A percentile compares a stretch with the other conserved stretches of the same genome.
These are phyloP conservation scores for Pristionchus fissidentatus DNA, from an alignment of 2,888 invertebrate genomes.

Conservation along the genomic window DNA sequence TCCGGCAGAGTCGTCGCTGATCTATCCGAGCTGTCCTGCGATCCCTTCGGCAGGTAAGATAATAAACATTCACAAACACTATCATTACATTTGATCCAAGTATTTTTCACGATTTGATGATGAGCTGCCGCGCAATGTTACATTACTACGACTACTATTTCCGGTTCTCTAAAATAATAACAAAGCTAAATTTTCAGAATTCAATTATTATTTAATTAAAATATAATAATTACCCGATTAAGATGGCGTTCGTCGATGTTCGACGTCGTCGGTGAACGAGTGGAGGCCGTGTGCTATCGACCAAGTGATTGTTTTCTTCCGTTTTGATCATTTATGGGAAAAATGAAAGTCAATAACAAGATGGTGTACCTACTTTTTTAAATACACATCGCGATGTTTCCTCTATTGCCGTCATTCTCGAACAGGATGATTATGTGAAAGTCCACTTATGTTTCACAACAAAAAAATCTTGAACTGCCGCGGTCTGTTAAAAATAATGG, in stretches of 20 bases:
- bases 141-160: no score
- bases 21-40: background rate
- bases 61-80: no score
- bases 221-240: background rate
- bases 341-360: no score
- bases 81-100: no score
- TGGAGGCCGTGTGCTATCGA: conserved; percentile 14
- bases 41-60: conserved; percentile 1
- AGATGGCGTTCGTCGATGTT: conserved; percentile 15
- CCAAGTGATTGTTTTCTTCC: conserved; percentile 11
- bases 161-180: background rate
- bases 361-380: no score
- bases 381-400: background rate
- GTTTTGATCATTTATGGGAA: background rate
- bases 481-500: no score
- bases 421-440: background rate
- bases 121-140: no score
- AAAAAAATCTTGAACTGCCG: no score
- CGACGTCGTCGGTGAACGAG: background rate
- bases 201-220: no score
- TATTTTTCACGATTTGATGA: no score
- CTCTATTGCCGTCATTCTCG: background rate
- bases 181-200: no score
- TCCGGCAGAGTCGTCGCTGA: background rate
- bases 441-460: background rate